phyloP scores from a whole-genome alignment of 2,797 vertebrate genomes.

The Phaenicophaeus curvirostris region DNA sequence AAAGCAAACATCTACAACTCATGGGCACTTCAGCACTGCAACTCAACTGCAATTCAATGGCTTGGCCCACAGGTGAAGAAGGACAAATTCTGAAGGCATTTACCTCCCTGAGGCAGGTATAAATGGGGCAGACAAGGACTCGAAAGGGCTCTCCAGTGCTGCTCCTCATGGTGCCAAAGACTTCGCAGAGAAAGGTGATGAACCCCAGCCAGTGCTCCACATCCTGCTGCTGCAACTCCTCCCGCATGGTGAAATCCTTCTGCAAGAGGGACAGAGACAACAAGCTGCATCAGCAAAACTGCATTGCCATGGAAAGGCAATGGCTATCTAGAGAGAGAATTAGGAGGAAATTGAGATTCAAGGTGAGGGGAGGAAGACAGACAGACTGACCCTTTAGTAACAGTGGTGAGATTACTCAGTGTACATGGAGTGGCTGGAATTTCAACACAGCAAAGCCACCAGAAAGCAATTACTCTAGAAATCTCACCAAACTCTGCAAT shows the following conservation, averaged over 20 bases:
- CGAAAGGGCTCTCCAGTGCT: constrained; percentile 92
- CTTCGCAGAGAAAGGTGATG: constrained; percentile 97
- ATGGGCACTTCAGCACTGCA: neutral
- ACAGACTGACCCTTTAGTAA: constrained; percentile 51
- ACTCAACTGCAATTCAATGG: rapidly evolving
- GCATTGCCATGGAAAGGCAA: neutral
- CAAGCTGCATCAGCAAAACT: constrained; percentile 27
- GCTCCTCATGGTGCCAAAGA: constrained; percentile 96
- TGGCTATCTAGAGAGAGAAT: neutral
- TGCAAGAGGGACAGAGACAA: constrained; percentile 74
- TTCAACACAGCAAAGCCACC: constrained; percentile 51
- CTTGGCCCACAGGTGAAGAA: neutral
- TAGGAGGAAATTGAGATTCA: constrained; percentile 48
- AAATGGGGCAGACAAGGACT: constrained; percentile 96
- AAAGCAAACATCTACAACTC: neutral
- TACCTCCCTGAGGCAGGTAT: constrained; percentile 95
- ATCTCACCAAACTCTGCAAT: neutral
- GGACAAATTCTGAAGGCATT: constrained; percentile 14
- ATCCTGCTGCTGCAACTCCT: constrained; percentile 89
- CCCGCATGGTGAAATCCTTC: constrained; percentile 92
- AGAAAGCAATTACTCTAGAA: constrained; percentile 44
- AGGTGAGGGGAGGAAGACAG: constrained; percentile 15
- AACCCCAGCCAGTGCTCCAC: constrained; percentile 97
- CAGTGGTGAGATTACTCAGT: neutral
- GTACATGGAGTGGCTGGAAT: rapidly evolving